phyloP scores from a whole-genome alignment of 2,888 invertebrate species.

The Cylindroiulus punctatus region DNA sequence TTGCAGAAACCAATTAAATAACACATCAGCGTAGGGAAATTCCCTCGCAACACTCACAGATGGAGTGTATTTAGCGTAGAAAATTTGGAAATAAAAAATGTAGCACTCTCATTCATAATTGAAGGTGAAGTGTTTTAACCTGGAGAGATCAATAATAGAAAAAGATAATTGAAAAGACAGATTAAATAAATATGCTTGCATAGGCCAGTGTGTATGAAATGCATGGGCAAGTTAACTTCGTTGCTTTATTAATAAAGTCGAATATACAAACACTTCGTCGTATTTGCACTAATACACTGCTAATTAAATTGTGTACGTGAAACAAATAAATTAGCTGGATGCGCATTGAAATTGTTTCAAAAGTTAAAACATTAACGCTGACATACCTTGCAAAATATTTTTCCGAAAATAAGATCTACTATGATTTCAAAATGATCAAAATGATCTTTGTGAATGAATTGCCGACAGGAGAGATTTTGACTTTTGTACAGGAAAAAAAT shows the following conservation, averaged over 20 bases:
- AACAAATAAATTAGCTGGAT: not conserved
- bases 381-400: too few relatives aligned
- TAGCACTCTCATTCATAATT: conserved; percentile 15
- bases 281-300: not conserved
- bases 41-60: conserved; percentile 3
- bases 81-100: not conserved
- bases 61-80: not conserved
- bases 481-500: too few relatives aligned
- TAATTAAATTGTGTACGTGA: not conserved
- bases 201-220: not conserved
- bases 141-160: not conserved
- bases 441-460: too few relatives aligned
- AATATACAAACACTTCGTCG: not conserved
- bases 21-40: conserved; percentile 1
- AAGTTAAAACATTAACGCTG: too few relatives aligned
- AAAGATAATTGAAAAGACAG: not conserved
- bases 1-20: conserved; percentile 16
- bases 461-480: too few relatives aligned
- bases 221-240: not conserved
- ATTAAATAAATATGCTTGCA: not conserved
- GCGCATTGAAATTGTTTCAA: too few relatives aligned
- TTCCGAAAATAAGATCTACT: too few relatives aligned
- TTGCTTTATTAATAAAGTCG: not conserved
- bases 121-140: conserved; percentile 24
- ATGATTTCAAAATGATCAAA: too few relatives aligned